Conservation (phyloP, 2,113 vertebrate genomes). For the Conger conger region DNA sequence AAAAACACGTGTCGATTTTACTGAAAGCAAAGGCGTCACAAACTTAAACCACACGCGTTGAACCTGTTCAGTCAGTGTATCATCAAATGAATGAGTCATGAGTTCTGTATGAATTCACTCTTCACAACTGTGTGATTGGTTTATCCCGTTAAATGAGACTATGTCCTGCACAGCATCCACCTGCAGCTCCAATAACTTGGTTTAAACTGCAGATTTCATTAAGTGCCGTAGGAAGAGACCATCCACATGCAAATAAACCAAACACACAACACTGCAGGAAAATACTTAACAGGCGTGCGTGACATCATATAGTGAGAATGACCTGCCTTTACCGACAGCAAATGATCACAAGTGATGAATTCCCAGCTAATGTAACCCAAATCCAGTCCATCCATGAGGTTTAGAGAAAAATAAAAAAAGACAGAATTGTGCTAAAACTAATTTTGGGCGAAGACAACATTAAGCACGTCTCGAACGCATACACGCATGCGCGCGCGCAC, state of each 20-base stretch:
- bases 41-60: background rate
- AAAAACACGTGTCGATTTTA: background rate
- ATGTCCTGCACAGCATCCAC: slow-evolving; percentile 51
- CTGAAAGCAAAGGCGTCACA: background rate
- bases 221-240: slow-evolving; percentile 42
- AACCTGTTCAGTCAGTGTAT: background rate
- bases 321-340: background rate
- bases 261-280: slow-evolving; percentile 5
- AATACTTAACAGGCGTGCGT: background rate
- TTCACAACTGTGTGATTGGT: slow-evolving; percentile 18
- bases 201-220: slow-evolving; percentile 67
- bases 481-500: background rate
- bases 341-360: background rate
- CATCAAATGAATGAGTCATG: too few species aligned
- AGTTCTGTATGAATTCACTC: background rate
- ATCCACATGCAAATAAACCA: slow-evolving; percentile 8
- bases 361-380: background rate
- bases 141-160: slow-evolving; percentile 41
- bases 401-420: background rate
- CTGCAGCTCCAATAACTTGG: slow-evolving; percentile 49
- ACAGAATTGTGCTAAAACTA: background rate
- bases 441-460: background rate
- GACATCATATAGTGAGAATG: background rate
- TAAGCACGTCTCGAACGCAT: background rate
- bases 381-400: background rate